A percentile compares a stretch with the other conserved stretches of the same genome.
Conservation (phyloP, 1,140 invertebrate genomes). For the Bombus haemorrhoidalis region DNA sequence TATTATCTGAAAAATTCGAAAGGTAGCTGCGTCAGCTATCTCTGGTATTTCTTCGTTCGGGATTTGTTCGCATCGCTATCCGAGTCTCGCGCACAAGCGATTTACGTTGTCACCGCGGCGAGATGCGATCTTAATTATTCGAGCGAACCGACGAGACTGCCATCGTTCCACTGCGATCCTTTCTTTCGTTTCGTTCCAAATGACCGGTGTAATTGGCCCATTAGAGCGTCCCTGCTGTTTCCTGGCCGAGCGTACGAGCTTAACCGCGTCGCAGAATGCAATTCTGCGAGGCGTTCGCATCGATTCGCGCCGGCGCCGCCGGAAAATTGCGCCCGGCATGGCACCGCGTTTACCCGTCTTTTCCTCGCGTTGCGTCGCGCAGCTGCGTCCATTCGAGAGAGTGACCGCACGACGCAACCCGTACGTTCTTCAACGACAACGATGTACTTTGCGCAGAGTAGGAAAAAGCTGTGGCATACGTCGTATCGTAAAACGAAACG, state of each 20-base stretch:
- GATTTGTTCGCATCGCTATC: too few species aligned
- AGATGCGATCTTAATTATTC: constrained; percentile 74
- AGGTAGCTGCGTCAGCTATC: neutral
- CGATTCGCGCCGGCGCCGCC: constrained; percentile 47
- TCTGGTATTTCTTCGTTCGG: neutral
- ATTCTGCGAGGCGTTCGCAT: constrained; percentile 43
- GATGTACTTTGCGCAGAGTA: neutral
- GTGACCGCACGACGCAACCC: too few species aligned
- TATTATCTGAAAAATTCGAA: neutral
- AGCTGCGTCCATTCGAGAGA: neutral
- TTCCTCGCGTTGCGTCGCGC: neutral
- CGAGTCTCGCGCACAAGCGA: neutral
- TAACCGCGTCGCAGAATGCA: constrained; percentile 49
- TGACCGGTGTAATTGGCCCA: constrained; percentile 72
- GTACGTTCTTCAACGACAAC: neutral
- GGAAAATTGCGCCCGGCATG: constrained; percentile 20
- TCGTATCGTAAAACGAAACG: constrained; percentile 26
- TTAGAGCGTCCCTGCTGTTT: constrained; percentile 62
- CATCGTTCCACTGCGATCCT: constrained; percentile 12
- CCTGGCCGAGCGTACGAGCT: constrained; percentile 12
- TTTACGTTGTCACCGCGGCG: constrained; percentile 56
- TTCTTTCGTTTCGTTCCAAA: constrained; percentile 56
- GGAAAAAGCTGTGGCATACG: neutral
- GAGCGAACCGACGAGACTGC: constrained; percentile 1
- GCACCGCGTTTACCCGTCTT: neutral